Evolutionary conservation across 2,888 invertebrate species (phyloP).

Genomic region (Pristionchus fissidentatus): DNA sequence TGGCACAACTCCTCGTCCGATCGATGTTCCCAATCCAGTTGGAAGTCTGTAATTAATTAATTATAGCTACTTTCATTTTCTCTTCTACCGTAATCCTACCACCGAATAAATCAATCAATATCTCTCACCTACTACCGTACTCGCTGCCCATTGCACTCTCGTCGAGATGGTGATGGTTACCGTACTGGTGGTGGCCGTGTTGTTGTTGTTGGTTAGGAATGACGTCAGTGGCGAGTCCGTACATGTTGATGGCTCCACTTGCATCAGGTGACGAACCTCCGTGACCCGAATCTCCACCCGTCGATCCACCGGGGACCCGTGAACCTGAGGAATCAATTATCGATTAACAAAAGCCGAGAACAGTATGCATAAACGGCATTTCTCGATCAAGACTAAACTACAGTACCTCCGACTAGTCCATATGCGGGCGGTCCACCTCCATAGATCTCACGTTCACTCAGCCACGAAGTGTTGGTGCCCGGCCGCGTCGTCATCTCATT

Average conservation of each 20-base stretch:
- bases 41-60: not conserved
- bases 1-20: not conserved
- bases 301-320: conserved; percentile 4
- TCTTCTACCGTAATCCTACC: not conserved
- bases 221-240: conserved; percentile 69
- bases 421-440: conserved; percentile 61
- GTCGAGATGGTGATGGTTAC: not conserved
- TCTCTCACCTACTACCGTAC: not conserved
- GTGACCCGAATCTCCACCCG: conserved; percentile 51
- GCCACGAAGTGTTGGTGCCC: conserved; percentile 73
- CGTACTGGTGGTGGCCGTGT: not conserved
- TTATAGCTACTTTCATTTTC: not conserved
- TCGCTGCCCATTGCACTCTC: conserved; percentile 25
- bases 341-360: not conserved
- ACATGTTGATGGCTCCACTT: conserved; percentile 60
- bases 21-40: conserved; percentile 16
- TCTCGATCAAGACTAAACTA: not conserved
- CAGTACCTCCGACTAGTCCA: conserved; percentile 50
- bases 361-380: not conserved
- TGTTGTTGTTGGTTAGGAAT: conserved; percentile 53
- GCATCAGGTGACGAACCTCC: conserved; percentile 46
- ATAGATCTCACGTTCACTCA: conserved; percentile 57
- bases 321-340: not conserved
- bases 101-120: not conserved
- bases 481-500: conserved; percentile 57